These are phyloP conservation scores for Sylvia borin DNA, from an alignment of 2,797 vertebrate species.

Conservation along the genomic window DNA sequence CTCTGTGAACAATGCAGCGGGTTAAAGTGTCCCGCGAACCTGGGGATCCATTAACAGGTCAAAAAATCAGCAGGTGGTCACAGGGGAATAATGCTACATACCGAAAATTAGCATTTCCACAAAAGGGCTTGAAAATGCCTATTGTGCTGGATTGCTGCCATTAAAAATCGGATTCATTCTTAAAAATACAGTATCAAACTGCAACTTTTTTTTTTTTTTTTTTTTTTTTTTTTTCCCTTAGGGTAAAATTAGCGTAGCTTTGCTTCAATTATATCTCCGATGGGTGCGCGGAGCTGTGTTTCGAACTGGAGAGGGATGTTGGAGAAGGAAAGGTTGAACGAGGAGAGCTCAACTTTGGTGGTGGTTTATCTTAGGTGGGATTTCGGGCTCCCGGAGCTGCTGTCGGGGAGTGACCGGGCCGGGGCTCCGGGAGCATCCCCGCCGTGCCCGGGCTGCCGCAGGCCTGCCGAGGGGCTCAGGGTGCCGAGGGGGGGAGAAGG, in stretches of 20 bases:
- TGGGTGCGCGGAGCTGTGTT: neutral
- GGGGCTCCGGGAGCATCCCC: neutral
- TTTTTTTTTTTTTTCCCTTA: neutral
- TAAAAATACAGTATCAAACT: constrained; percentile 31
- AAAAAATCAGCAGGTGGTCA: constrained; percentile 79
- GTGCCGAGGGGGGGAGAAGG: neutral
- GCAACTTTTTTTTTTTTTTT: neutral
- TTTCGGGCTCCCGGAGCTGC: neutral
- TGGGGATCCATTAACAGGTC: constrained; percentile 87
- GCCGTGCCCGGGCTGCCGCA: neutral
- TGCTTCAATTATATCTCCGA: neutral
- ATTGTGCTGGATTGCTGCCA: constrained; percentile 70
- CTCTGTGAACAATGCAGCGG: constrained; percentile 69
- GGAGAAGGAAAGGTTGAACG: too few species aligned
- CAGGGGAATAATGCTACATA: constrained; percentile 26
- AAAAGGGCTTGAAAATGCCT: constrained; percentile 65
- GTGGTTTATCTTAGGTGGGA: neutral
- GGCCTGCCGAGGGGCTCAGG: neutral
- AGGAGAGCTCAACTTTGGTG: neutral
- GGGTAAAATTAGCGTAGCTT: neutral
- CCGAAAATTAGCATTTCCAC: constrained; percentile 76
- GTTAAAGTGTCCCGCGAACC: constrained; percentile 62
- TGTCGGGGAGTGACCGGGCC: neutral
- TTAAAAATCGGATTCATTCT: constrained; percentile 6
- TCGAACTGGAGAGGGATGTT: too few species aligned